Evolutionary conservation across 1,140 invertebrate species (phyloP).

Genomic region (Sweltsa coloradensis): DNA sequence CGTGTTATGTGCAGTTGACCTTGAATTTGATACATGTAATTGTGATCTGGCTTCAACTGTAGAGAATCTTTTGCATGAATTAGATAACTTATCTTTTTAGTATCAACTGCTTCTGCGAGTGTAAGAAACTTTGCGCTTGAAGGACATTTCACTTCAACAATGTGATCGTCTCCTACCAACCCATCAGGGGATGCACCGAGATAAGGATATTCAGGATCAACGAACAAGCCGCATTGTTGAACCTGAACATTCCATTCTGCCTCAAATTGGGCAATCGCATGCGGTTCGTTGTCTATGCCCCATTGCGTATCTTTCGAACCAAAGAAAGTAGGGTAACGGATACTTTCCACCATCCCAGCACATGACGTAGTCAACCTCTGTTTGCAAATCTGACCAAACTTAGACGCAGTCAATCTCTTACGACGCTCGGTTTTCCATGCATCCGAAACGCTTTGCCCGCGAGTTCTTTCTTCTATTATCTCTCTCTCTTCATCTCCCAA

Average conservation of each 20-base stretch:
- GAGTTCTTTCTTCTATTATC: neutral
- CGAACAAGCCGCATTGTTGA: conserved; percentile 16
- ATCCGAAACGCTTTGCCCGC: conserved; percentile 3
- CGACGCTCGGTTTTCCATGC: too few relatives aligned
- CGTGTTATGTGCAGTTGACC: conserved; percentile 19
- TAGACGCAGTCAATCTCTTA: conserved; percentile 19
- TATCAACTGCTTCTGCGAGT: conserved; percentile 2
- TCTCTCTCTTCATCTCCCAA: neutral
- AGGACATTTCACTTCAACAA: conserved; percentile 21
- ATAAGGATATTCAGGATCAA: conserved; percentile 12
- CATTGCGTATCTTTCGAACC: conserved; percentile 4
- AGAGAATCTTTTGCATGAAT: neutral
- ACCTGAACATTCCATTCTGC: neutral
- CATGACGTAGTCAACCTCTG: too few relatives aligned
- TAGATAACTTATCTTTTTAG: conserved; percentile 9
- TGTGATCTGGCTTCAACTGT: conserved; percentile 18
- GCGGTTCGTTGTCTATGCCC: conserved; percentile 10
- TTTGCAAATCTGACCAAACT: conserved; percentile 22
- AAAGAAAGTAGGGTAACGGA: conserved; percentile 5
- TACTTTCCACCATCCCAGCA: conserved; percentile 16
- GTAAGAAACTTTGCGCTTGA: conserved; percentile 10
- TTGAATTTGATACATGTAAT: conserved; percentile 22
- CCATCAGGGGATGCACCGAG: conserved; percentile 18
- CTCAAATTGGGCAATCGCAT: conserved; percentile 3
- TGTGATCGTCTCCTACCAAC: conserved; percentile 13